phyloP scores from a whole-genome alignment of 2,113 vertebrate genomes.

The Porphyrio hochstetteri region DNA sequence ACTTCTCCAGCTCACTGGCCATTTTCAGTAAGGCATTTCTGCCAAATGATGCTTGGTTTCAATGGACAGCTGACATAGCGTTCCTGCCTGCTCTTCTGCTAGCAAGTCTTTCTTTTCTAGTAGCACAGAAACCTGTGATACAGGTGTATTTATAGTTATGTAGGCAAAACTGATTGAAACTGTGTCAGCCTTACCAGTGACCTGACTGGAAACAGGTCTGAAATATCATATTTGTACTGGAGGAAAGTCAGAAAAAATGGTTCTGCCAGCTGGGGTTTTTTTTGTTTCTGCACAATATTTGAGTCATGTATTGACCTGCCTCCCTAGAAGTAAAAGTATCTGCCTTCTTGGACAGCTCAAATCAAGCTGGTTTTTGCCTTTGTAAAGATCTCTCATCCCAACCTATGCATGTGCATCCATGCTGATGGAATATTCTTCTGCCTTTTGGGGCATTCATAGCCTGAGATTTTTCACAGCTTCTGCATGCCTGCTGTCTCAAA shows the following conservation, averaged over 20 bases:
- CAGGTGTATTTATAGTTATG: neutral
- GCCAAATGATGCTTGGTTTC: neutral
- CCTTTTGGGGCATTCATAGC: neutral
- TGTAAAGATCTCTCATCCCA: neutral
- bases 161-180: neutral
- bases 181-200: neutral
- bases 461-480: neutral
- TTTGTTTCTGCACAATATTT: neutral
- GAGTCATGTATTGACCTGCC: neutral
- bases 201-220: neutral
- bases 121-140: neutral
- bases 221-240: neutral
- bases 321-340: neutral
- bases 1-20: slow-evolving; percentile 18
- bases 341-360: neutral
- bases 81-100: neutral
- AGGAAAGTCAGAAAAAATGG: neutral
- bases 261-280: neutral
- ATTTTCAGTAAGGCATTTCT: neutral
- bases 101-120: neutral
- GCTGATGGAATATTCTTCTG: neutral
- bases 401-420: neutral
- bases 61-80: neutral
- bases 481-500: neutral
- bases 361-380: neutral